These are phyloP conservation scores for Drosophila navojoa DNA, from an alignment of 1,140 invertebrate genomes.

Conservation along the genomic window DNA sequence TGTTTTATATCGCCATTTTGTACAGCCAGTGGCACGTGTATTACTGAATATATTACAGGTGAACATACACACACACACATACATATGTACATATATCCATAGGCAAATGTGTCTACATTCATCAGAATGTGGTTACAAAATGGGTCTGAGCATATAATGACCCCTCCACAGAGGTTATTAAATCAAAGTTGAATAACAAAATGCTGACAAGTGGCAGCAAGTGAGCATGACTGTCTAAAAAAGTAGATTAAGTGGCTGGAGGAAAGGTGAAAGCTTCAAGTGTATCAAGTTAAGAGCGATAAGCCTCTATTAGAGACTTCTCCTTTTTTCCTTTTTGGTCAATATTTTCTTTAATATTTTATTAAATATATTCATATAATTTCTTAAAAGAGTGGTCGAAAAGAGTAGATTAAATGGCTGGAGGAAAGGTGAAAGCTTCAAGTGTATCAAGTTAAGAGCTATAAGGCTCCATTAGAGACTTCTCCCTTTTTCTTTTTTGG, in stretches of 20 bases:
- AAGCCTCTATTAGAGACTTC: too few species aligned
- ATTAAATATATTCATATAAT: too few species aligned
- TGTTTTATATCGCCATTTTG: conserved; percentile 39
- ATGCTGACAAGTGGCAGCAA: background rate
- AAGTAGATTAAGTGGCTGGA: background rate
- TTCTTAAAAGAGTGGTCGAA: too few species aligned
- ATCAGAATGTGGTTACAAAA: conserved; percentile 44
- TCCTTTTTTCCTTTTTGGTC: too few species aligned
- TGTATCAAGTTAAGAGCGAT: too few species aligned
- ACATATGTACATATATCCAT: conserved; percentile 7
- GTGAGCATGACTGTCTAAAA: conserved; percentile 12
- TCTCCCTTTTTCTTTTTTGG: too few species aligned
- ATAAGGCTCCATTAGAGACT: too few species aligned
- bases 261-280: background rate
- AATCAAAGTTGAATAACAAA: conserved; percentile 22
- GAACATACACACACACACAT: background rate
- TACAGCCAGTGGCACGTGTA: conserved; percentile 8
- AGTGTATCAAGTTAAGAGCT: background rate
- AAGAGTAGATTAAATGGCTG: background rate
- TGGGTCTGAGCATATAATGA: conserved; percentile 14
- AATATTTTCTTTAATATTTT: too few species aligned
- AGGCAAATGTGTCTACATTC: conserved; percentile 58
- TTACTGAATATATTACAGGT: conserved; percentile 23
- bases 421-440: background rate
- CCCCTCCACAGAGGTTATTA: conserved; percentile 16